Percentiles rank a stretch among this genome's conserved stretches.
phyloP scores from a whole-genome alignment of 2,113 vertebrate genomes.

The Oreochromis aureus region DNA sequence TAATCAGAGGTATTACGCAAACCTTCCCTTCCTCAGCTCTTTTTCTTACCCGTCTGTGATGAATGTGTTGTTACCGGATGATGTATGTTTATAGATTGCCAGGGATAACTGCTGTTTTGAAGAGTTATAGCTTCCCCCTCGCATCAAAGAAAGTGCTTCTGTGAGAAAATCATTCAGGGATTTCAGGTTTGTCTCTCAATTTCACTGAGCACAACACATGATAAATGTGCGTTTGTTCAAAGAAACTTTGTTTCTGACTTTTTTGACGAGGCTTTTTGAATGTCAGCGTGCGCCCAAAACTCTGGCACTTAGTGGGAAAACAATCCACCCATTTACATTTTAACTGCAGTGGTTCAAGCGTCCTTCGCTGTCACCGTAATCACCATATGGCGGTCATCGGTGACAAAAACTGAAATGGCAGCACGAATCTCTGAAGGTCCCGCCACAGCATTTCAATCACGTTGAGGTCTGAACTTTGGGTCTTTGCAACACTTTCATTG shows the following conservation, averaged over 20 bases:
- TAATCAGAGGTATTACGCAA: constrained; percentile 76
- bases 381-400: background rate
- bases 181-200: constrained; percentile 67
- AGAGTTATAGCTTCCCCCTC: constrained; percentile 80
- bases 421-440: background rate
- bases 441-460: background rate
- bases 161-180: constrained; percentile 74
- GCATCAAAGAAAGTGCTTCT: constrained; percentile 65
- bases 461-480: background rate
- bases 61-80: constrained; percentile 79
- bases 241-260: constrained; percentile 36
- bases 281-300: background rate
- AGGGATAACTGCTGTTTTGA: constrained; percentile 75
- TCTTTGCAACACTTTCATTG: background rate
- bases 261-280: constrained; percentile 21
- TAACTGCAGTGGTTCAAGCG: background rate
- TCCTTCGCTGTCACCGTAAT: too few relatives aligned
- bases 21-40: constrained; percentile 63
- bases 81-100: constrained; percentile 81
- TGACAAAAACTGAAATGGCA: constrained; percentile 43
- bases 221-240: constrained; percentile 42
- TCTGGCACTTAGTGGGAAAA: background rate
- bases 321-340: background rate
- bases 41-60: constrained; percentile 76
- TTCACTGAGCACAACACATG: constrained; percentile 18